Evolutionary conservation across 2,113 vertebrate species (phyloP), one percentile per base, ranked within the genome.

Genomic region (Corythornis madagascariensis): DNA sequence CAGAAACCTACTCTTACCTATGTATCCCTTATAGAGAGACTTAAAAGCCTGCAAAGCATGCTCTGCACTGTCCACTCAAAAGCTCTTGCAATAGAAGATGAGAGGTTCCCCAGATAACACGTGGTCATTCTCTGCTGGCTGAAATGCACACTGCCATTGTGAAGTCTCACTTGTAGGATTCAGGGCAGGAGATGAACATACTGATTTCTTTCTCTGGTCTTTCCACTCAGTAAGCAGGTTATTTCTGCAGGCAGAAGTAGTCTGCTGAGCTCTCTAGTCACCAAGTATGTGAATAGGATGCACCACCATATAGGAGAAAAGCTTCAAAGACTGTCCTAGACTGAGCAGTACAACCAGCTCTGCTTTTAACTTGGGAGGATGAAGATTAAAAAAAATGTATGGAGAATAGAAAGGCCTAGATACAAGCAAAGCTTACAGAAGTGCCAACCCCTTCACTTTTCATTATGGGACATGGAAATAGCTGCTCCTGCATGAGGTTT

Each of bases 31-130:
- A 19, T 0, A 69, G 73, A 35, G 16, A 60, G 57, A 31, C 53
- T 16, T 63, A 19, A 18, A 53, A 60, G 12, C 8, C 57, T 53
- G 42, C 52, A 83, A 61, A 67, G 70, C 40, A 22, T 0, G 0
- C 11, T 10, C 11, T 3, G 2, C 7, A 28, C 45, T 70, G 10
- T 38, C 73, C 31, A 25, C 28, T 67, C 1, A 0, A 3, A 4
- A 69, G 24, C 35, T 31, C 45, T 21, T 9, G 2, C 71, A 85
- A 9, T 16, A 22, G 38, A 53, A 72, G 4, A 12, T 0, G 4
- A 57, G 40, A 42, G 29, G 70, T 11, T 56, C 28, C 64, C 63
- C 29, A 24, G 5, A 7, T 17, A 26, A 1, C 0, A 38, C 13
- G 3, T 0, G 3, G 55, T 52, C 79, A 50, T 2, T 1, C 64